Evolutionary conservation across 1,140 invertebrate genomes (phyloP).

Genomic region (Tetramorium simillimum): DNA sequence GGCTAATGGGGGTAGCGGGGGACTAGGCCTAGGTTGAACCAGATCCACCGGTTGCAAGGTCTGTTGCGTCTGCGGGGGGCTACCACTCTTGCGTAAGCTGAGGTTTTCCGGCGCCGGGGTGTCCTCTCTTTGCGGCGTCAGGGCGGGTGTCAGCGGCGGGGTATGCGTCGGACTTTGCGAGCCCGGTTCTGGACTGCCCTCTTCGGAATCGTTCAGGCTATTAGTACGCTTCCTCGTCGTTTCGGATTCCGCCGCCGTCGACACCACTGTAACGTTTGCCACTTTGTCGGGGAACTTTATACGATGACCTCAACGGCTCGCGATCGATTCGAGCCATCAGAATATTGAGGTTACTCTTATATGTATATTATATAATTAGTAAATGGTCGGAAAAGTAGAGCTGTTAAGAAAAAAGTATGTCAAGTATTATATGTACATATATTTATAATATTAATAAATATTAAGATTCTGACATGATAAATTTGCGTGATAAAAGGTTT

Average conservation of each 20-base stretch:
- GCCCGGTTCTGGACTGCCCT: slow-evolving; percentile 80
- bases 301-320: not conserved
- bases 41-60: slow-evolving; percentile 81
- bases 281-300: not conserved
- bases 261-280: slow-evolving; percentile 50
- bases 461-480: not conserved
- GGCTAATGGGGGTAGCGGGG: slow-evolving; percentile 79
- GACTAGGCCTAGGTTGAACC: slow-evolving; percentile 81
- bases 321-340: not conserved
- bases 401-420: not conserved
- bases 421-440: not conserved
- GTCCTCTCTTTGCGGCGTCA: slow-evolving; percentile 84
- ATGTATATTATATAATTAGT: not conserved
- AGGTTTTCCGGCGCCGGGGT: slow-evolving; percentile 88
- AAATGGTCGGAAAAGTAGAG: not conserved
- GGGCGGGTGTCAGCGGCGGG: slow-evolving; percentile 80
- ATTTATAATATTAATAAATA: not conserved
- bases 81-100: slow-evolving; percentile 84
- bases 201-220: slow-evolving; percentile 80
- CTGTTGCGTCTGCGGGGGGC: slow-evolving; percentile 79
- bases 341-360: not conserved
- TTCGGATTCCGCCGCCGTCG: slow-evolving; percentile 70
- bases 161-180: slow-evolving; percentile 81
- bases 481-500: not conserved
- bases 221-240: slow-evolving; percentile 74